These are phyloP conservation scores for Antheraea yamamai DNA, from an alignment of 2,888 invertebrate species.

Conservation along the genomic window DNA sequence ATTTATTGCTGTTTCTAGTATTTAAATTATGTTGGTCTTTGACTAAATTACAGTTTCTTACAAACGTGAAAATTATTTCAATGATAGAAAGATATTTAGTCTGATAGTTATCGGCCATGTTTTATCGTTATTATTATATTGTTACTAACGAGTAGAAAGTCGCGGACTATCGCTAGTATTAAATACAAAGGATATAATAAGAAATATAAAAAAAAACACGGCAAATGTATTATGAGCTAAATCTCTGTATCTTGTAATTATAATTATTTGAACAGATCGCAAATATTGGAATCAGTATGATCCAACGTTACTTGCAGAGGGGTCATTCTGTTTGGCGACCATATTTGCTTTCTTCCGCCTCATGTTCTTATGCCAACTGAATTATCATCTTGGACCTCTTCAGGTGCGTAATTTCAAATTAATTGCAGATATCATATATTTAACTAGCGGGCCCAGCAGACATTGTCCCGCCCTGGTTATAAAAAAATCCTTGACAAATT, in stretches of 20 bases:
- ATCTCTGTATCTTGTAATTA: neutral
- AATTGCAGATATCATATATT: neutral
- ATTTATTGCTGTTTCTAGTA: too few species aligned
- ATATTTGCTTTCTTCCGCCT: conserved; percentile 85
- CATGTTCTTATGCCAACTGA: conserved; percentile 84
- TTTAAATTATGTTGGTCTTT: too few species aligned
- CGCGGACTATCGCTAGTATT: too few species aligned
- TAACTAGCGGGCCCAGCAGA: too few species aligned
- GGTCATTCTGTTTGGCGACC: conserved; percentile 84
- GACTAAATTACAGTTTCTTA: neutral
- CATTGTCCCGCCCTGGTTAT: too few species aligned
- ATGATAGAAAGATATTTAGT: too few species aligned
- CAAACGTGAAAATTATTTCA: too few species aligned
- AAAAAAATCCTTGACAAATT: too few species aligned
- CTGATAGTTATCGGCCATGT: too few species aligned
- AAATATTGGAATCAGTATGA: conserved; percentile 86
- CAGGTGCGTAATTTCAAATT: conserved; percentile 48
- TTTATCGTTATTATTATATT: too few species aligned
- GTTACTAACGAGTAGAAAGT: too few species aligned
- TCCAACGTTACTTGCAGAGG: conserved; percentile 85
- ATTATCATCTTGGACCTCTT: conserved; percentile 84
- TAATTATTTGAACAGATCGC: conserved; percentile 65
- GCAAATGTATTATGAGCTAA: neutral
- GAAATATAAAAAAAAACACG: neutral
- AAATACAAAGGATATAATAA: too few species aligned